A percentile compares a stretch with the other conserved stretches of the same genome.
Conservation (phyloP, 2,888 invertebrate species). For the Clostera curtula region DNA sequence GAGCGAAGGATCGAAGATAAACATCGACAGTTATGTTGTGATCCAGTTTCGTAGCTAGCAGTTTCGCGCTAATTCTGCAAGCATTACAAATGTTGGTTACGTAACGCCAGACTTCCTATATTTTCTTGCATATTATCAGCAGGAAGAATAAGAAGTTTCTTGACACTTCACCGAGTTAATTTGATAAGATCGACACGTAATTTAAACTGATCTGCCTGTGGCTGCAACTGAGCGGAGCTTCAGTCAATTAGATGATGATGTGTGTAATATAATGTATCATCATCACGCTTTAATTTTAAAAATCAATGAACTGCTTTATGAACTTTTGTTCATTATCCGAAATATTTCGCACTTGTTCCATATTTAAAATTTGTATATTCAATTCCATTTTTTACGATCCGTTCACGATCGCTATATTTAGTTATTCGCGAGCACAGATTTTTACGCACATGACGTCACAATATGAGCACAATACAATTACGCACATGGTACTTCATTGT, state of each 20-base stretch:
- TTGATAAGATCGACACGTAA: no score
- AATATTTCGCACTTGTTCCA: no score
- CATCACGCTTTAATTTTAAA: no score
- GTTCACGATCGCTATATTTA: no score
- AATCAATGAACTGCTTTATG: no score
- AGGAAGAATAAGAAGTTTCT: conserved; percentile 36
- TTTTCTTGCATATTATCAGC: conserved; percentile 18
- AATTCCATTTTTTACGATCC: no score
- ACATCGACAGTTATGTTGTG: conserved; percentile 17
- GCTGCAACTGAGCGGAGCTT: no score
- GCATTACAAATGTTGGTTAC: conserved; percentile 30
- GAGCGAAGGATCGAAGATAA: conserved; percentile 17
- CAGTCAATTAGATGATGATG: no score
- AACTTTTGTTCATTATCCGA: no score
- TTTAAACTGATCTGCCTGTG: no score
- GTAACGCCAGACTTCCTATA: conserved; percentile 48
- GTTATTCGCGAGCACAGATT: conserved; percentile 11
- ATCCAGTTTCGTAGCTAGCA: conserved; percentile 38
- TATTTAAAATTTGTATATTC: no score
- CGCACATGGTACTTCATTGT: conserved; percentile 69
- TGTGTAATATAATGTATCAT: no score
- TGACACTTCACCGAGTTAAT: conserved; percentile 36
- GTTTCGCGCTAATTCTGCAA: conserved; percentile 33
- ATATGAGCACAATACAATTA: conserved; percentile 32
- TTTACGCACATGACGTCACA: conserved; percentile 22